Base-by-base conservation (phyloP, 2,888 invertebrate species). In the Xylocampa areola region DNA sequence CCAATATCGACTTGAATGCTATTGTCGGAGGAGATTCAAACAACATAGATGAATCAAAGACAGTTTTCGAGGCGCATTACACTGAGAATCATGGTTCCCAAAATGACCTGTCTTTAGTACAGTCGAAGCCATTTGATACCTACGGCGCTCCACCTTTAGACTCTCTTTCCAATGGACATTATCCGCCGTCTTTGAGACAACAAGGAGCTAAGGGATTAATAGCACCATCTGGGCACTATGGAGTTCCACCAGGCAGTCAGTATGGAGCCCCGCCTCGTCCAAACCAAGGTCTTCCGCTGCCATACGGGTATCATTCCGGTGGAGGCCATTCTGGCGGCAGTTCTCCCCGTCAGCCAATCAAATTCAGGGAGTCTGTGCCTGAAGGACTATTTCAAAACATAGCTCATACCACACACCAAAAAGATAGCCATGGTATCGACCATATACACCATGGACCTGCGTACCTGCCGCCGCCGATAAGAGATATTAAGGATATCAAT, bases 291-390 rank as follows among this genome's bases (percentile, higher is more conserved):
- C 68, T 94, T 1, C 92, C 94, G 0, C 82, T 94, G 1, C 91
- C 93, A 0, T 94, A 93, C 47, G 94, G 94, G 0, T 81, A 87
- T 0, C 83, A 87, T 47, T 91, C 94, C 0, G 94, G 94, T 4
- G 94, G 94, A 0, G 90, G 90, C 0, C 89, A 89, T 63, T 81
- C 92, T 0, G 92, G 94, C 1, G 89, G 91, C 1, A 87, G 82
- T 40, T 82, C 84, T 0, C 95, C 95, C 0, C 94, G 92, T 77
- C 94, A 94, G 25, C 97, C 97, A 0, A 94, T 97, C 4, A 95
- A 96, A 67, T 97, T 96, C 84, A 94, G 96, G 37, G 96, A 96
- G n/a, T 95, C 96, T 0, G 96, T 97, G 0, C 97, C 97, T 0
- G 93, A 95, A 43, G 96, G 96, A 0, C 86, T 97, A 3, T 88